Percentiles rank a stretch among this genome's conserved stretches.
These are phyloP conservation scores for Euborellia annulipes DNA, from an alignment of 1,140 invertebrate genomes.

Conservation along the genomic window DNA sequence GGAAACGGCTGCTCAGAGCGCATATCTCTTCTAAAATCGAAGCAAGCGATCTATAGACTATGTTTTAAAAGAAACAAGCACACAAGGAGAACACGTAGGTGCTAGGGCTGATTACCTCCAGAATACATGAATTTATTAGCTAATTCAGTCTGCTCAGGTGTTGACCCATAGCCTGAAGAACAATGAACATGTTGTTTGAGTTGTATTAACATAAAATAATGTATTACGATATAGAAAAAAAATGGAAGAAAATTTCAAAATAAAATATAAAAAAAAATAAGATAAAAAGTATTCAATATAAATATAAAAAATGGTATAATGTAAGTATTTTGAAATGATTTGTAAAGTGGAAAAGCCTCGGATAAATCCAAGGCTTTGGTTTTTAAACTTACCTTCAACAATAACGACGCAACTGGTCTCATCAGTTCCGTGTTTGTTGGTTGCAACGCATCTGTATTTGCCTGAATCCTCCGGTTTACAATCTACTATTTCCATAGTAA, in stretches of 20 bases:
- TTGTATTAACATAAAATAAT: slow-evolving; percentile 13
- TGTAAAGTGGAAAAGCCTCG: too few species aligned
- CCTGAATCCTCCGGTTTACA: slow-evolving; percentile 89
- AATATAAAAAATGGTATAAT: too few species aligned
- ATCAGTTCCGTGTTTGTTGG: slow-evolving; percentile 80
- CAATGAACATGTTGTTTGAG: slow-evolving; percentile 18
- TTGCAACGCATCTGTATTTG: slow-evolving; percentile 85
- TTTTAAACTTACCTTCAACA: slow-evolving; percentile 69
- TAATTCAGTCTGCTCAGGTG: slow-evolving; percentile 60
- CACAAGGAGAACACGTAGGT: too few species aligned
- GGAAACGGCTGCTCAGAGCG: too few species aligned
- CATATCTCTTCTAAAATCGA: too few species aligned
- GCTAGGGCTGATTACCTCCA: too few species aligned
- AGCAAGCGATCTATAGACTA: too few species aligned
- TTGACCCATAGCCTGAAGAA: slow-evolving; percentile 47
- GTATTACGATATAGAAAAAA: slow-evolving; percentile 8
- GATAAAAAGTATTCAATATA: background rate
- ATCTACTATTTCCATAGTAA: slow-evolving; percentile 90
- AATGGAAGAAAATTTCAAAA: slow-evolving; percentile 1
- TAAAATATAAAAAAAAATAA: background rate
- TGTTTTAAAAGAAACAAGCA: too few species aligned
- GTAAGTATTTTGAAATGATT: too few species aligned
- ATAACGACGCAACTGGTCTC: slow-evolving; percentile 92
- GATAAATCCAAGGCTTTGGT: too few species aligned
- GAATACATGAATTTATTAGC: slow-evolving; percentile 75